These are phyloP conservation scores for Bombus waltoni DNA, from an alignment of 1,140 invertebrate species.

Conservation along the genomic window DNA sequence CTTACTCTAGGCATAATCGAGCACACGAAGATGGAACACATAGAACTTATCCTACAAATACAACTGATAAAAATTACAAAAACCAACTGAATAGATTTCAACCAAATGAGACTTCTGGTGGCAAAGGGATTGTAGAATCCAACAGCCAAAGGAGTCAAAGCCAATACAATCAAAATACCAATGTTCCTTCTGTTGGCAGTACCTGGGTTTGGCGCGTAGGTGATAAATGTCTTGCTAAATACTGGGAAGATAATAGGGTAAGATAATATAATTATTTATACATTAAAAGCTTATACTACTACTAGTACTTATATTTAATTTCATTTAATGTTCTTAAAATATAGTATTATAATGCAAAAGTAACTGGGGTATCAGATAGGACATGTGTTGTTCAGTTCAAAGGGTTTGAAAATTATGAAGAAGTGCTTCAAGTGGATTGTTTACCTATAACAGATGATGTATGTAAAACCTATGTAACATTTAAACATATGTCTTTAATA, in stretches of 20 bases:
- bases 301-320: constrained; percentile 7
- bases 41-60: constrained; percentile 61
- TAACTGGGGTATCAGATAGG: constrained; percentile 89
- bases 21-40: constrained; percentile 63
- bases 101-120: constrained; percentile 60
- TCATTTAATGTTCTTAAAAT: constrained; percentile 71
- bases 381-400: constrained; percentile 93
- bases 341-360: constrained; percentile 93
- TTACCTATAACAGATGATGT: constrained; percentile 85
- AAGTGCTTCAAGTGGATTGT: constrained; percentile 91
- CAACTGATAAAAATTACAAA: constrained; percentile 72
- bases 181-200: constrained; percentile 58
- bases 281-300: neutral
- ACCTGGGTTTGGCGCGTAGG: constrained; percentile 88
- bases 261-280: constrained; percentile 65
- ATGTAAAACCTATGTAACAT: constrained; percentile 40
- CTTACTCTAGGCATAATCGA: constrained; percentile 70
- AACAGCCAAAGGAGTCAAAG: constrained; percentile 69
- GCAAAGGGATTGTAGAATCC: constrained; percentile 50
- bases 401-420: constrained; percentile 95
- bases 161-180: constrained; percentile 68
- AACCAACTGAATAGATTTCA: constrained; percentile 69
- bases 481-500: neutral
- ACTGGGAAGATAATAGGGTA: constrained; percentile 96
- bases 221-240: constrained; percentile 93